These are phyloP conservation scores for Zaprionus ornatus DNA, from an alignment of 1,140 invertebrate genomes.

Conservation along the genomic window DNA sequence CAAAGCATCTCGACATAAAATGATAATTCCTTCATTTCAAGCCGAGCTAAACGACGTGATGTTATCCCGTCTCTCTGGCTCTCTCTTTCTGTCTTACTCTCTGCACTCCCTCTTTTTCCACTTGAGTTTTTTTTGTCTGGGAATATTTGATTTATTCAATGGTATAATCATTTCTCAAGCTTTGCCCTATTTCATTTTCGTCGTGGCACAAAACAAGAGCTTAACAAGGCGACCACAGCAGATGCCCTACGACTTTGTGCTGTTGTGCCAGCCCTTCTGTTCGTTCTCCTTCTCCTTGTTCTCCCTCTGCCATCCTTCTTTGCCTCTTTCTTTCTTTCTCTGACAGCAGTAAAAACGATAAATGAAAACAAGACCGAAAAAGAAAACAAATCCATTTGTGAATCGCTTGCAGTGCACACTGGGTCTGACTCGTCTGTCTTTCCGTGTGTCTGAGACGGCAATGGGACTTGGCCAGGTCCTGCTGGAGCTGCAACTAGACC, in stretches of 20 bases:
- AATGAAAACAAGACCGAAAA: slow-evolving; percentile 15
- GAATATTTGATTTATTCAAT: slow-evolving; percentile 49
- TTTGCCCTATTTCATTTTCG: slow-evolving; percentile 36
- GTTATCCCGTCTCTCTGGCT: slow-evolving; percentile 1
- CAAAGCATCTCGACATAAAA: slow-evolving; percentile 6
- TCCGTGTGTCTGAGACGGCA: not conserved
- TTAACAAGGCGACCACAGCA: slow-evolving; percentile 35
- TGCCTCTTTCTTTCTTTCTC: not conserved
- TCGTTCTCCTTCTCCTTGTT: not conserved
- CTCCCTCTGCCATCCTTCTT: not conserved
- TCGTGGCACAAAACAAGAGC: slow-evolving; percentile 37
- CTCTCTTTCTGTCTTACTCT: not conserved
- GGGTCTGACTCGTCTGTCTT: not conserved
- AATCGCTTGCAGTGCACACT: slow-evolving; percentile 24
- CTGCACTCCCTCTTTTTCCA: not conserved
- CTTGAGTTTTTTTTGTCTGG: not conserved
- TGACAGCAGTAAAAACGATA: slow-evolving; percentile 24
- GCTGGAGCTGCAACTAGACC: not conserved
- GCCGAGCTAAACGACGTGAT: slow-evolving; percentile 24
- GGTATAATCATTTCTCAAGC: slow-evolving; percentile 35
- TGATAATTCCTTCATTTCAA: slow-evolving; percentile 12
- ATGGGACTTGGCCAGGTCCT: not conserved
- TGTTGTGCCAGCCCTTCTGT: not conserved
- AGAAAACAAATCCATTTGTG: slow-evolving; percentile 58
- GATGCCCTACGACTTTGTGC: slow-evolving; percentile 23